Evolutionary conservation across 2,797 vertebrate species (phyloP), one percentile per base, ranked within the genome.

Genomic region (Cirrhinus mrigala): DNA sequence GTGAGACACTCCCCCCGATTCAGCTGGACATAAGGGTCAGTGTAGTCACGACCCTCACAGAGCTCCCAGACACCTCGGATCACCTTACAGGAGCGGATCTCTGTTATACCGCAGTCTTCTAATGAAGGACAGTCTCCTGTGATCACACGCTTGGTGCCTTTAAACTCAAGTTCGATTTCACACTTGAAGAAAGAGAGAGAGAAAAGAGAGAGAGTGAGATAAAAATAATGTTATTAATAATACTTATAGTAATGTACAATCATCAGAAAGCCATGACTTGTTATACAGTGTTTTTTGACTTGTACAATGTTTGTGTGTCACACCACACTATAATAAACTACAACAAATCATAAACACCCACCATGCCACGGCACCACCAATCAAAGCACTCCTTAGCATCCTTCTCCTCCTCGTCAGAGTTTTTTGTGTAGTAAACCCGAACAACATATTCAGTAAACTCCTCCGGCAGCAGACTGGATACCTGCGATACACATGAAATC

Each of bases 111-210:
- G 1, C 58, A 62, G 22, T 0, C 0, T 0, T 62, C 11, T 0
- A 62, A 12, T n/a, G 58, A 24, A 0, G 3, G n/a, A 60, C n/a
- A 4, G 58, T 12, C 1, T 0, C n/a, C 3, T 24, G 58, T 24
- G n/a, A 60, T 4, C n/a, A 60, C n/a, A 11, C 11, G 0, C 11
- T 12, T 60, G n/a, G n/a, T 24, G 0, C n/a, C n/a, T 12, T 5
- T 12, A 60, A 60, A 60, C 8, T 4, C 11, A 1, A 60, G 58
- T 0, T 60, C 58, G 12, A 60, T 60, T 2, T 0, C 58, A 60
- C 22, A 24, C 58, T 60, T 60, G n/a, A 56, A 56, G 52, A 56
- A 22, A 56, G 52, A 54, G 16, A 56, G 52, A 54, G 3, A 33
- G 52, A 3, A 56, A 1, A 20, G 18, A 9, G 52, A 9, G 52